Conservation (phyloP, 2,113 vertebrate species). For the Nesoenas mayeri region DNA sequence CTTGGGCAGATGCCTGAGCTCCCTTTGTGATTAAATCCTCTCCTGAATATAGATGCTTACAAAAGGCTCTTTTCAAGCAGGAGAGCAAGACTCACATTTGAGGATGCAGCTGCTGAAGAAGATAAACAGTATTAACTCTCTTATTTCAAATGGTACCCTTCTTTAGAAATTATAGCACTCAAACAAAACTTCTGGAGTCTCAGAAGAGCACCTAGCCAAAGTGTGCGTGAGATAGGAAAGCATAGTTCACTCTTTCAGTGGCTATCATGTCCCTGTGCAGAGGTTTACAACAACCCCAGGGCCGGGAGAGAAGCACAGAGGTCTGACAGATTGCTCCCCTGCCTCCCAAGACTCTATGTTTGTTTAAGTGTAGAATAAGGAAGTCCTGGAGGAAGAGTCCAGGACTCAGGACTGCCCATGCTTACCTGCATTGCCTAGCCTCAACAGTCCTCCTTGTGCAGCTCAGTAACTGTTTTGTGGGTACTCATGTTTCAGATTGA, state of each 20-base stretch:
- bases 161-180: not conserved
- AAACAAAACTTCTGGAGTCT: not conserved
- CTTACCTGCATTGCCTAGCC: not conserved
- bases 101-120: not conserved
- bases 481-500: not conserved
- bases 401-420: rapidly evolving
- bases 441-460: not conserved
- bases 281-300: not conserved
- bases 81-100: not conserved
- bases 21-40: not conserved
- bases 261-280: not conserved
- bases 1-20: not conserved
- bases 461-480: not conserved
- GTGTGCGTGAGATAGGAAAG: not conserved
- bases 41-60: not conserved
- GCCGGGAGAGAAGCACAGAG: not conserved
- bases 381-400: not conserved
- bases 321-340: not conserved
- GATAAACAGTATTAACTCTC: not conserved
- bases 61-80: not conserved
- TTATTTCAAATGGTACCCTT: not conserved
- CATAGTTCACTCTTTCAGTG: not conserved
- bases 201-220: not conserved
- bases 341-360: not conserved
- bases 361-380: not conserved